Percentiles rank a stretch among this genome's conserved stretches.
phyloP scores from a whole-genome alignment of 1,140 invertebrate species.

The Hypsibius dujardini region DNA sequence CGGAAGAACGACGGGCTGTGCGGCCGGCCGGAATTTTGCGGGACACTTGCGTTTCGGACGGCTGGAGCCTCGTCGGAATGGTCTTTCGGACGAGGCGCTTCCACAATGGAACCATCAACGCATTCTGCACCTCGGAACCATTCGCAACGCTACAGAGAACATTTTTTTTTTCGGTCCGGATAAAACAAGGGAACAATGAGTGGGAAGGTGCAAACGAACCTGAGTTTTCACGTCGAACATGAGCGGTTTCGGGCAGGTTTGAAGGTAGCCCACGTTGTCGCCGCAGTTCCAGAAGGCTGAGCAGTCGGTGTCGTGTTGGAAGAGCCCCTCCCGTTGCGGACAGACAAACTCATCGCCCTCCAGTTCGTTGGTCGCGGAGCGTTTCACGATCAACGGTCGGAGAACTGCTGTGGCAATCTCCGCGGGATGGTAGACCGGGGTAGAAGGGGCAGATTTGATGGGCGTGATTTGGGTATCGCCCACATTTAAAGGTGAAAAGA shows the following conservation, averaged over 20 bases:
- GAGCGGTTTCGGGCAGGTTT: background rate
- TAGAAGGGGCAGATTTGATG: no score
- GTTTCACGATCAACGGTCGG: background rate
- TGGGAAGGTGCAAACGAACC: background rate
- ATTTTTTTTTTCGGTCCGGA: background rate
- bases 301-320: background rate
- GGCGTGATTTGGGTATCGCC: no score
- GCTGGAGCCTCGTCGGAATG: background rate
- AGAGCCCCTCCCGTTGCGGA: background rate
- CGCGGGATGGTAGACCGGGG: no score
- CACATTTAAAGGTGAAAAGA: no score
- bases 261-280: background rate
- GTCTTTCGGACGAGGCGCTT: no score
- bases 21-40: background rate
- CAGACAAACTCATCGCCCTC: background rate
- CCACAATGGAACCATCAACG: no score
- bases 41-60: background rate
- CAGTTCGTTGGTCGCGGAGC: background rate
- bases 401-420: no score
- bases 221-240: background rate
- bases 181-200: background rate
- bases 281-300: slow-evolving; percentile 10
- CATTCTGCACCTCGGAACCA: background rate
- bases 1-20: background rate
- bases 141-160: slow-evolving; percentile 12